Conservation (phyloP, 2,797 vertebrate genomes). For the Nyctibius grandis region DNA sequence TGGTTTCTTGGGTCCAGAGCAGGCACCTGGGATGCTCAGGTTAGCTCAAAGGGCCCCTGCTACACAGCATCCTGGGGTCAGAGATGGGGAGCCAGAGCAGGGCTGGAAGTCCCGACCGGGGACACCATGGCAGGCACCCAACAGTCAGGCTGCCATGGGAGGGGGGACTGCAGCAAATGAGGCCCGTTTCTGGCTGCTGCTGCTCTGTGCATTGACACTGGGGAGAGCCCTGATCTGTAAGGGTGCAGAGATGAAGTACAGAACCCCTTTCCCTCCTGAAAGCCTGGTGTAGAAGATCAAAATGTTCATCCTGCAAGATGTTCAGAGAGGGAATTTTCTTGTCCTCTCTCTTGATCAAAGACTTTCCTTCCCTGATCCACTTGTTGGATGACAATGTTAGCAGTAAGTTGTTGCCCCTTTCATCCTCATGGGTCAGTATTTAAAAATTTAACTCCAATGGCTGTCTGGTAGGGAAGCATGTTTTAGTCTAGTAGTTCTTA, state of each 20-base stretch:
- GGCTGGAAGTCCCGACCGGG: background rate
- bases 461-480: background rate
- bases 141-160: accelerated
- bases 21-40: accelerated
- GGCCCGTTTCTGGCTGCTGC: background rate
- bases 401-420: background rate
- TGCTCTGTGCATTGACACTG: background rate
- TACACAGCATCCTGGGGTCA: too few species aligned
- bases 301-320: background rate
- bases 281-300: background rate
- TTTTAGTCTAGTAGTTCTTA: background rate
- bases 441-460: background rate
- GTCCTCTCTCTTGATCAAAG: background rate
- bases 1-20: accelerated
- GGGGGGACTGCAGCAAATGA: background rate
- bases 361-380: background rate
- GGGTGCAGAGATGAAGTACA: background rate
- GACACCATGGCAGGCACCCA: background rate
- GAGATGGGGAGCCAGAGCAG: background rate
- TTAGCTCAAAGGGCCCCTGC: background rate
- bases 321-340: background rate
- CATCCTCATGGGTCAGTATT: background rate
- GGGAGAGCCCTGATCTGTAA: background rate
- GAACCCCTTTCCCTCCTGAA: background rate
- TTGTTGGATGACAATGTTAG: background rate